phyloP scores from a whole-genome alignment of 2,888 invertebrate genomes.

The Philopedon plagiatum region DNA sequence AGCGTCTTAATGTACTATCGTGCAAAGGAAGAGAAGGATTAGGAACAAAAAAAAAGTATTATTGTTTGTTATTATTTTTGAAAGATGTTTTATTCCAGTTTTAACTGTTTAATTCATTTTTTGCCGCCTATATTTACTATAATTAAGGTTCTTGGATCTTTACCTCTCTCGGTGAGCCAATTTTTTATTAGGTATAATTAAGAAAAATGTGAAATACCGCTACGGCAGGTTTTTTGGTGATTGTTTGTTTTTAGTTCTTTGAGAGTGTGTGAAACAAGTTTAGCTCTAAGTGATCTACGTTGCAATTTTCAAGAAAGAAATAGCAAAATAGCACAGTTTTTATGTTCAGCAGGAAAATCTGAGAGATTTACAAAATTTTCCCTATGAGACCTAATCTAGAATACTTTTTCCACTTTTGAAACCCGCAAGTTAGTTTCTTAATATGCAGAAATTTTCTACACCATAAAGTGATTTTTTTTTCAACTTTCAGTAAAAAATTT shows the following conservation, averaged over 20 bases:
- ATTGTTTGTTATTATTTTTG: slow-evolving; percentile 22
- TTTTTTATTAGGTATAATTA: slow-evolving; percentile 8
- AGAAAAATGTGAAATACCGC: background rate
- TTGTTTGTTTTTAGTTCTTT: background rate
- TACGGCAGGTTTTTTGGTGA: background rate
- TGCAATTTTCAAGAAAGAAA: no score
- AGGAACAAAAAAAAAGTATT: slow-evolving; percentile 18
- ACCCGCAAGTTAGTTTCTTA: no score
- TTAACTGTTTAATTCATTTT: slow-evolving; percentile 24
- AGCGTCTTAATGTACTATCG: slow-evolving; percentile 10
- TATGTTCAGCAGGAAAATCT: no score
- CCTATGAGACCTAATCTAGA: no score
- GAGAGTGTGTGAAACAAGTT: no score
- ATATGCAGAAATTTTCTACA: no score
- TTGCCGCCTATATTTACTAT: background rate
- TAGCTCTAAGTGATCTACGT: no score
- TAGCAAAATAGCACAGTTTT: no score
- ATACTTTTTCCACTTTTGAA: no score
- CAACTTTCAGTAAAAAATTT: no score
- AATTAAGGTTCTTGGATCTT: slow-evolving; percentile 7
- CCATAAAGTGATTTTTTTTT: no score
- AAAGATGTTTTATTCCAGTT: slow-evolving; percentile 32
- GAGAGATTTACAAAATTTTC: no score
- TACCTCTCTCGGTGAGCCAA: slow-evolving; percentile 1
- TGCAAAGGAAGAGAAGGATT: slow-evolving; percentile 31